Conservation (phyloP, 2,113 vertebrate genomes). For the Barbus barbus region DNA sequence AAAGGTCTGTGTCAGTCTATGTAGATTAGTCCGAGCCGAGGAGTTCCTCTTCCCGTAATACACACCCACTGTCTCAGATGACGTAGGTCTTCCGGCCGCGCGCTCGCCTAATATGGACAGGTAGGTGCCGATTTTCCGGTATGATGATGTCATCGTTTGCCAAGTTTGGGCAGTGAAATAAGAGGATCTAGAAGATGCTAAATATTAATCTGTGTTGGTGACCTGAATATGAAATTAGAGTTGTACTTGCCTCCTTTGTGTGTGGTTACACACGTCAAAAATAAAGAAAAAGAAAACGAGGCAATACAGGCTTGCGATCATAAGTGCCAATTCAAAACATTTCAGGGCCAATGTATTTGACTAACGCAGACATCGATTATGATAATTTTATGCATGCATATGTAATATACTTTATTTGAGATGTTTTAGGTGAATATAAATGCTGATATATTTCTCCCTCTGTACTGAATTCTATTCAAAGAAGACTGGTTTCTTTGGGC, state of each 20-base stretch:
- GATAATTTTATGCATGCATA: neutral
- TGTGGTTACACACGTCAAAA: neutral
- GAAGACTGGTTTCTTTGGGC: neutral
- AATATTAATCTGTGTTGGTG: slow-evolving; percentile 48
- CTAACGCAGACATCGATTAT: neutral
- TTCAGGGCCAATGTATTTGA: neutral
- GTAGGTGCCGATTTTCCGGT: slow-evolving; percentile 66
- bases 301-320: neutral
- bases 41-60: slow-evolving; percentile 70
- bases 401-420: neutral
- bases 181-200: slow-evolving; percentile 32
- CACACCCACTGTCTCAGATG: slow-evolving; percentile 66
- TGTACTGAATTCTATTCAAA: neutral
- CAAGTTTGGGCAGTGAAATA: slow-evolving; percentile 54
- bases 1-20: neutral
- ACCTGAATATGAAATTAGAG: slow-evolving; percentile 32
- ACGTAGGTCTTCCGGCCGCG: slow-evolving; percentile 68
- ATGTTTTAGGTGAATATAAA: neutral
- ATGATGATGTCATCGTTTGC: slow-evolving; percentile 70
- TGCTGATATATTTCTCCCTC: too few relatives aligned
- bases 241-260: neutral
- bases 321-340: neutral
- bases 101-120: slow-evolving; percentile 71
- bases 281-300: neutral
- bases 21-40: slow-evolving; percentile 30